Evolutionary conservation across 2,888 invertebrate genomes (phyloP).

Genomic region (Callyntrura sp.): DNA sequence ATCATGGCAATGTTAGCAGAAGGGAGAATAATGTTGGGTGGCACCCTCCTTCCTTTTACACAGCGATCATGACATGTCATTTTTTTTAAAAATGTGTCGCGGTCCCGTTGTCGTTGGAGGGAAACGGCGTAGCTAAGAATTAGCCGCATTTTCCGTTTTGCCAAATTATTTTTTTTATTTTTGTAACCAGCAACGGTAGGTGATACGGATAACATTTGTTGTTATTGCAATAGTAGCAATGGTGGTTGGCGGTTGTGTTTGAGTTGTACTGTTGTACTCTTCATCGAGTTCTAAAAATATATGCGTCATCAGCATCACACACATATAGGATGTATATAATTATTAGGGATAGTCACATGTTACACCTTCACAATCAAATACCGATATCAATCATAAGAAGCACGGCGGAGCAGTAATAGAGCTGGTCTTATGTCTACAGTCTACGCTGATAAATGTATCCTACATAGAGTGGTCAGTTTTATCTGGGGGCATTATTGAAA

Average conservation of each 20-base stretch:
- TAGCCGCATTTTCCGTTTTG: too few species aligned
- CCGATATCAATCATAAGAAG: not conserved
- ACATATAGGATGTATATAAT: not conserved
- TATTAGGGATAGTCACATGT: too few species aligned
- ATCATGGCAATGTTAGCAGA: not conserved
- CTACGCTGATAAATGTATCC: not conserved
- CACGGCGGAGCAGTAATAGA: not conserved
- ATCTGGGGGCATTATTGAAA: not conserved
- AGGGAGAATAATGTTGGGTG: constrained; percentile 38
- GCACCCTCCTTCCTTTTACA: constrained; percentile 36
- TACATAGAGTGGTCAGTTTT: not conserved
- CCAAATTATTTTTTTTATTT: too few species aligned
- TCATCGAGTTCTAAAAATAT: too few species aligned
- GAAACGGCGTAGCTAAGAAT: too few species aligned
- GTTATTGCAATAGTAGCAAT: not conserved
- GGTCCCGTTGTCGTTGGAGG: not conserved
- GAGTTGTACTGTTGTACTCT: too few species aligned
- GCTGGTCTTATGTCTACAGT: not conserved
- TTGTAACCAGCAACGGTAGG: not conserved
- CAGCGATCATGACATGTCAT: constrained; percentile 40
- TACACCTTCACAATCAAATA: too few species aligned
- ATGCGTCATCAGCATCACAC: not conserved
- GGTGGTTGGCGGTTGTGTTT: not conserved
- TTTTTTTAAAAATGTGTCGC: constrained; percentile 30
- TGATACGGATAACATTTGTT: not conserved